Evolutionary conservation across 2,113 vertebrate genomes (phyloP).

Genomic region (Eclectus roratus): DNA sequence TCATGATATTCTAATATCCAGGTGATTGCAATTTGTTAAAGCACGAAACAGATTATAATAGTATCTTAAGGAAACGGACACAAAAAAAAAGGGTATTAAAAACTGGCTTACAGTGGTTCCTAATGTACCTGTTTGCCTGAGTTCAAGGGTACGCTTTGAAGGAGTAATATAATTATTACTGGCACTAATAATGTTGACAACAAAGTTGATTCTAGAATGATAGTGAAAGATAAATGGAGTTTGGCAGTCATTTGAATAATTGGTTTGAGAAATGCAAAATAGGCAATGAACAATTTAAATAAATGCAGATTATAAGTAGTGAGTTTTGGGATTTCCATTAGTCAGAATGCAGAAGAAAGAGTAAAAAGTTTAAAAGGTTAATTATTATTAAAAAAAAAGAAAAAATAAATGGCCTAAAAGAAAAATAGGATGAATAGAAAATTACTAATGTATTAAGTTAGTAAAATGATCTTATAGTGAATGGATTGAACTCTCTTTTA

Average conservation of each 20-base stretch:
- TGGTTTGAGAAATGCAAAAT: constrained; percentile 2
- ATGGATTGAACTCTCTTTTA: neutral
- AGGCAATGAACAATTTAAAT: neutral
- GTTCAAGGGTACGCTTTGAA: constrained; percentile 3
- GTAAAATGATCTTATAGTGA: neutral
- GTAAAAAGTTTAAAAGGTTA: constrained; percentile 1
- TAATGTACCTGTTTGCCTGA: neutral
- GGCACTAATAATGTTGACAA: neutral
- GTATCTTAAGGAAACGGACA: neutral
- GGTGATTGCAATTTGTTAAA: neutral
- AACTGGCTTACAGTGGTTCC: neutral
- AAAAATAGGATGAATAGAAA: neutral
- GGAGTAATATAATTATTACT: constrained; percentile 14
- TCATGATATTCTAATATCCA: neutral
- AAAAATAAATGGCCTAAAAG: neutral
- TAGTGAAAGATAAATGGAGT: neutral
- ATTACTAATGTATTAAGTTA: neutral
- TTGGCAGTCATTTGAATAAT: constrained; percentile 24
- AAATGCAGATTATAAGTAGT: neutral
- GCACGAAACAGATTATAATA: neutral
- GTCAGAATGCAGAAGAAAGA: neutral
- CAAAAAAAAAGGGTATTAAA: neutral
- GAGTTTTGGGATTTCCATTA: neutral
- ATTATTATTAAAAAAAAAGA: neutral
- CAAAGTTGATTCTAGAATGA: neutral